Evolutionary conservation across 2,797 vertebrate genomes (phyloP).

Genomic region (Botia almorhae): DNA sequence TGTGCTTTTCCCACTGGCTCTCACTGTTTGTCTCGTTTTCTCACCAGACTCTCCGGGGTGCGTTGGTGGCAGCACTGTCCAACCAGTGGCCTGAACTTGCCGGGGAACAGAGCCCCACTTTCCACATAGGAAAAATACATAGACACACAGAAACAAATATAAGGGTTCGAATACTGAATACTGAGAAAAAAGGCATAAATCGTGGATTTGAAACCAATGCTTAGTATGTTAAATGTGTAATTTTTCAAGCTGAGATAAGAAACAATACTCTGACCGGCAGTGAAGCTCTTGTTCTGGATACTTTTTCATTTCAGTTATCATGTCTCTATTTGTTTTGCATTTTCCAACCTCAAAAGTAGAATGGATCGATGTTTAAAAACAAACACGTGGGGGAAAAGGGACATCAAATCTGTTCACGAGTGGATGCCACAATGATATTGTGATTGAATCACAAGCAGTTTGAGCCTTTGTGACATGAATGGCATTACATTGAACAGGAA

Average conservation of each 20-base stretch:
- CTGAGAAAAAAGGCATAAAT: neutral
- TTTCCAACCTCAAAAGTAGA: conserved; percentile 16
- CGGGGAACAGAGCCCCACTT: conserved; percentile 76
- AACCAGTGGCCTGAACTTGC: conserved; percentile 77
- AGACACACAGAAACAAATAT: conserved; percentile 44
- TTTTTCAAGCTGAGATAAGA: conserved; percentile 35
- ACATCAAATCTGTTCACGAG: conserved; percentile 5
- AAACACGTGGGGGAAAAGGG: neutral
- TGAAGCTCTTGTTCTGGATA: neutral
- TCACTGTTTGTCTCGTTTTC: conserved; percentile 53
- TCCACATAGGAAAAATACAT: conserved; percentile 59
- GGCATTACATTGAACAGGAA: neutral
- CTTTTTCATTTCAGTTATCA: conserved; percentile 2
- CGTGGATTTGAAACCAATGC: neutral
- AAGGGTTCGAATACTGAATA: conserved; percentile 4
- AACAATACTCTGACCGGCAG: conserved; percentile 16
- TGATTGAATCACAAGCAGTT: conserved; percentile 19
- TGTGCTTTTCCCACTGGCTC: conserved; percentile 29
- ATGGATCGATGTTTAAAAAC: neutral
- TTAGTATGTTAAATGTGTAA: neutral
- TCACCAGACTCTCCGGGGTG: conserved; percentile 90
- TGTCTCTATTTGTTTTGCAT: conserved; percentile 20
- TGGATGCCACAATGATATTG: neutral
- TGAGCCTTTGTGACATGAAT: conserved; percentile 20
- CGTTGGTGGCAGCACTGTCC: conserved; percentile 89